Base-by-base conservation (phyloP, 2,888 invertebrate species). In the Chydorus sphaericus region DNA sequence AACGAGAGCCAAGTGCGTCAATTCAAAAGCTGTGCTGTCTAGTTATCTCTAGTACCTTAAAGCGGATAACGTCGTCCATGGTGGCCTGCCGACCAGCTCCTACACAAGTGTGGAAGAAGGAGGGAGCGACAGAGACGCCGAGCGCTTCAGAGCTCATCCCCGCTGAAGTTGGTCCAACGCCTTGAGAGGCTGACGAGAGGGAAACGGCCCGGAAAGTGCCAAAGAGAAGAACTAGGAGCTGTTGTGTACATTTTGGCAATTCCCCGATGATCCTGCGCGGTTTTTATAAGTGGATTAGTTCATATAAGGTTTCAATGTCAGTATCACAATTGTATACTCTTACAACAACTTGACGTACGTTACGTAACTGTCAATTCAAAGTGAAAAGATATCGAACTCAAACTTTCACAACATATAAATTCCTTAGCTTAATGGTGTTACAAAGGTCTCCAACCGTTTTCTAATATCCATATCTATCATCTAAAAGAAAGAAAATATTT, bases 61-160 rank as follows among this genome's bases (percentile, higher is more conserved):
- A 93, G 68, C 91, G 79, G 68, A 89, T 81, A 58, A 93, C 90
- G 73, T 93, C 93, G 75, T 92, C 91, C 86, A 93, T 89, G 71
- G 88, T 86, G 60, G 92, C 93, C 51, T 89, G 85, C 75, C 91
- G 88, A 60, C 91, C 92, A 71, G 91, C 90, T 66, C 88, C 87
- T 66, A 93, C 91, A 75, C 93, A 93, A 63, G 89, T 87, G 73
- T 92, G 92, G 75, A 94, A 93, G 72, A 94, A 90, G 64, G 91
- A 92, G 23, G 93, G 93, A 55, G 93, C 93, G 51, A 93, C 93
- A 38, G 90, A 90, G 65, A 94, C 92, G 61, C 92, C 92, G 62
- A 94, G 76, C 39, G 93, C 92, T 73, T 93, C 92, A 64, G 91
- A 88, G 63, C 88, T 88, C 93, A 93, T 93, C 63, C 90, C 89